phyloP scores from a whole-genome alignment of 1,140 invertebrate genomes.

The Papilio helenus region DNA sequence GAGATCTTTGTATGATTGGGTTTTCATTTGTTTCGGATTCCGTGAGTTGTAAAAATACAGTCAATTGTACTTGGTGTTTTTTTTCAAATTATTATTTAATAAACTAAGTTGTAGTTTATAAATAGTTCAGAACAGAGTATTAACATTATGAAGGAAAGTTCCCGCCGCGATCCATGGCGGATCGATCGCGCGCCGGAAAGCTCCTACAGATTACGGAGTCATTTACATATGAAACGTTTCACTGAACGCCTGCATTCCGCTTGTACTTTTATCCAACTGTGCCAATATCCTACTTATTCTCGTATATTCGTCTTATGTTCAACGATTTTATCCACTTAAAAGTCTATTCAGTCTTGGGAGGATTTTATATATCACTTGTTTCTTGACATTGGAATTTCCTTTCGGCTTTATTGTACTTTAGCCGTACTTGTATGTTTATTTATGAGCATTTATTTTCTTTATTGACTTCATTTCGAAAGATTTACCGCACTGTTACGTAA shows the following conservation, averaged over 20 bases:
- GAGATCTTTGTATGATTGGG: background rate
- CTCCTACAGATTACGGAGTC: conserved; percentile 71
- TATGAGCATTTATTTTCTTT: conserved; percentile 25
- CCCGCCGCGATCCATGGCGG: conserved; percentile 60
- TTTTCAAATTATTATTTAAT: background rate
- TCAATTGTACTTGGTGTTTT: no score
- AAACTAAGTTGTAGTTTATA: background rate
- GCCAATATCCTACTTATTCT: conserved; percentile 58
- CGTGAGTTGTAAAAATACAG: background rate
- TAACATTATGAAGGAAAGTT: conserved; percentile 64
- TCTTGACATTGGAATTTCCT: conserved; percentile 40
- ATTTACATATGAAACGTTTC: conserved; percentile 81
- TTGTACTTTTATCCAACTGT: conserved; percentile 65
- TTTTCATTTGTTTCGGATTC: background rate
- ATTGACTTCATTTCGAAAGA: conserved; percentile 5
- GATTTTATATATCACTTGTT: conserved; percentile 40
- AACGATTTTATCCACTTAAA: conserved; percentile 50
- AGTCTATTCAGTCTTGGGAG: conserved; percentile 42
- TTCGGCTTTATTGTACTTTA: conserved; percentile 43
- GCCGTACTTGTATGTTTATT: conserved; percentile 36
- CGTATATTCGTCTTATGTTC: conserved; percentile 56
- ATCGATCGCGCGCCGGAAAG: conserved; percentile 66
- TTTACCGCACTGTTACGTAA: background rate
- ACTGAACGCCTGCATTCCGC: conserved; percentile 67
- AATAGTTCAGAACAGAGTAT: conserved; percentile 40